Evolutionary conservation across 2,888 invertebrate species (phyloP).

Genomic region (Mimas tiliae): DNA sequence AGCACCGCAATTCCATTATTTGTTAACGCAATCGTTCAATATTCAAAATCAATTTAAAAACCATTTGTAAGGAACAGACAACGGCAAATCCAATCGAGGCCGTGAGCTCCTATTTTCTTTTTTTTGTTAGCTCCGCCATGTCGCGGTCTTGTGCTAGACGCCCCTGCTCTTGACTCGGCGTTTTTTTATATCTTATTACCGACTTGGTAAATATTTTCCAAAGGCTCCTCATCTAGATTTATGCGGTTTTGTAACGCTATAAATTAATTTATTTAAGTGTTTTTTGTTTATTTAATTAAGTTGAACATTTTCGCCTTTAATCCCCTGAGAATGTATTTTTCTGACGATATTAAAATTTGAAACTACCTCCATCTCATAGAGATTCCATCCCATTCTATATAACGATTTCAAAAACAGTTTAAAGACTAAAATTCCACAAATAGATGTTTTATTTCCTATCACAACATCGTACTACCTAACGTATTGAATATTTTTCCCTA

Average conservation of each 20-base stretch:
- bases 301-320: background rate
- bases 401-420: background rate
- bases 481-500: no score
- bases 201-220: conserved; percentile 81
- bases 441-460: background rate
- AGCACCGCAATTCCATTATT: conserved; percentile 36
- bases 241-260: conserved; percentile 58
- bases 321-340: background rate
- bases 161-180: conserved; percentile 82
- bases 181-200: conserved; percentile 79
- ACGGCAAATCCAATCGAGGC: conserved; percentile 80
- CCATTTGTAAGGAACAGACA: conserved; percentile 82
- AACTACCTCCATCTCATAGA: background rate
- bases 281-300: background rate
- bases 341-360: background rate
- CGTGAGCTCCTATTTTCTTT: conserved; percentile 71
- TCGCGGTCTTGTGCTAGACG: conserved; percentile 81
- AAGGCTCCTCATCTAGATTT: conserved; percentile 63
- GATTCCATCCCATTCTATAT: background rate
- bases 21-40: conserved; percentile 66
- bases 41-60: conserved; percentile 82
- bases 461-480: no score
- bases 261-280: conserved; percentile 36
- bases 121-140: conserved; percentile 75
- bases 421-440: background rate